A percentile compares a stretch with the other conserved stretches of the same genome.
phyloP scores from a whole-genome alignment of 2,797 vertebrate genomes.

The Sebastes oblongus region DNA sequence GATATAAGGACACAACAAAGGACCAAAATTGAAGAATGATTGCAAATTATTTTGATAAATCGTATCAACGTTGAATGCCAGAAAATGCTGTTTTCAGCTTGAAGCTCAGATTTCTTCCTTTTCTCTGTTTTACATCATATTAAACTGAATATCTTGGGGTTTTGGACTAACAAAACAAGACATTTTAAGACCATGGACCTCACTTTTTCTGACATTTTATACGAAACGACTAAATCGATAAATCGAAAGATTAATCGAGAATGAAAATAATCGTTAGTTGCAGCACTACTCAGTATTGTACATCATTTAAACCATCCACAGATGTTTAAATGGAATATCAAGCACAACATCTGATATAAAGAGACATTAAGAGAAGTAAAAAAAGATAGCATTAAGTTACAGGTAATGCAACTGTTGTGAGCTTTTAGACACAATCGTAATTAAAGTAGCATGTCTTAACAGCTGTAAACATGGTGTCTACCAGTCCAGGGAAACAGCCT shows the following conservation, averaged over 20 bases:
- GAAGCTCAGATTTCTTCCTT: too few species aligned
- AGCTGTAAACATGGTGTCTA: slow-evolving; percentile 9
- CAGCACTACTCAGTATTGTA: background rate
- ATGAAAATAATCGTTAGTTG: too few species aligned
- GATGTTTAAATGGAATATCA: background rate
- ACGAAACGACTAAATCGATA: too few species aligned
- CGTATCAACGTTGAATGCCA: too few species aligned
- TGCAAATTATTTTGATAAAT: too few species aligned
- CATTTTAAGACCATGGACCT: background rate
- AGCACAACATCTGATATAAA: background rate
- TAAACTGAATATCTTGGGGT: too few species aligned
- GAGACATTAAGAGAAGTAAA: background rate
- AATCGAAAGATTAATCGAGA: too few species aligned
- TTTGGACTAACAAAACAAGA: background rate
- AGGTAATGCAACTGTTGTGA: background rate
- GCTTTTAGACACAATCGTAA: background rate
- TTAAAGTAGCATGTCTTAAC: slow-evolving; percentile 2
- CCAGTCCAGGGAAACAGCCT: background rate
- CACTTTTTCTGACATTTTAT: too few species aligned
- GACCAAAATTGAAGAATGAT: background rate
- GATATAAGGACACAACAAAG: background rate
- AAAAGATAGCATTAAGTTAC: background rate
- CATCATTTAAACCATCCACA: background rate
- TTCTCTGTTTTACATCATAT: too few species aligned
- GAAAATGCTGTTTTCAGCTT: too few species aligned